Conservation (phyloP, 2,113 vertebrate genomes). For the Otis tarda region DNA sequence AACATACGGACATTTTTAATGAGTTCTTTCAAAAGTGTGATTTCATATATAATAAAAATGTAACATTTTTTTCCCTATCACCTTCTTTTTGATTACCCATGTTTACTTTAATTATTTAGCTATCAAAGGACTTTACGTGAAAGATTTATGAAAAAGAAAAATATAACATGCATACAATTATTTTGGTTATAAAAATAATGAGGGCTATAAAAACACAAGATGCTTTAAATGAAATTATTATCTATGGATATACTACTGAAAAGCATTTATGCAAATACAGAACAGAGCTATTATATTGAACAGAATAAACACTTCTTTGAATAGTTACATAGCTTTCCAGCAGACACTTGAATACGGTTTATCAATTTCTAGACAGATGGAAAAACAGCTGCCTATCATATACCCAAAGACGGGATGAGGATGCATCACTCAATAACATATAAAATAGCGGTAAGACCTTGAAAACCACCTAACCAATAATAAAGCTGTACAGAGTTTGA, state of each 20-base stretch:
- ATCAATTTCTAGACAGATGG: background rate
- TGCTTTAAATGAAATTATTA: constrained; percentile 26
- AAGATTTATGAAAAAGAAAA: background rate
- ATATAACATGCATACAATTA: background rate
- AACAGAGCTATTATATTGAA: background rate
- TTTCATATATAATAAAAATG: background rate
- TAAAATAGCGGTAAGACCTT: background rate
- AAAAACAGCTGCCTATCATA: constrained; percentile 16
- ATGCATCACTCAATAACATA: background rate
- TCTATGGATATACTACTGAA: background rate
- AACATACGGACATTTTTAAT: constrained; percentile 9
- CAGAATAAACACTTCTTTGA: constrained; percentile 11
- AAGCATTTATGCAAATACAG: constrained; percentile 16
- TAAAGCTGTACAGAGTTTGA: background rate
- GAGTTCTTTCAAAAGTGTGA: background rate
- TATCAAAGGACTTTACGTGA: background rate
- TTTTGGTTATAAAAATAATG: constrained; percentile 21
- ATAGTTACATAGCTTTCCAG: background rate
- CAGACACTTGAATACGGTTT: background rate
- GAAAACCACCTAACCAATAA: background rate
- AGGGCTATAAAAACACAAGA: background rate
- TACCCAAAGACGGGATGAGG: background rate
- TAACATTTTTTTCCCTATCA: too few species aligned
- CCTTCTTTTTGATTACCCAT: background rate
- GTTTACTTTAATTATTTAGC: constrained; percentile 32